Base-by-base conservation (phyloP, 2,113 vertebrate genomes). In the Calidris pygmaea region DNA sequence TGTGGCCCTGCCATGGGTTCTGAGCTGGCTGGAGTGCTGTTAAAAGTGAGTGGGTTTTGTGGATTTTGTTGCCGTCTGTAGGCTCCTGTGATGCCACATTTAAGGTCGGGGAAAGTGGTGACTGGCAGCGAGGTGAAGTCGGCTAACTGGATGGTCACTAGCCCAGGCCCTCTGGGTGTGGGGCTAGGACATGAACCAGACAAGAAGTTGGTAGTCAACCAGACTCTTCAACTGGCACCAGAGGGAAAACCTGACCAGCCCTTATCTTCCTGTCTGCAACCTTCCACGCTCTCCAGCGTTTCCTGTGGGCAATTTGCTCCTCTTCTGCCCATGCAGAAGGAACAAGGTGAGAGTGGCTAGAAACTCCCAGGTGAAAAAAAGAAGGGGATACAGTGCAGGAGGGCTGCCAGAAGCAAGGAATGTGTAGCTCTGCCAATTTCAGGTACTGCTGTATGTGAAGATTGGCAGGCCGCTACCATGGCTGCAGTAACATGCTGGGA, bases 31-130 rank as follows among this genome's bases (percentile, higher is more conserved):
- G 22, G 24, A 14, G 4, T 14, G 62, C 10, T 45, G 10, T 3
- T 71, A 10, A 12, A 21, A 16, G 26, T 3, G 19, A 56, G 70
- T 1, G 22, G 19, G 4, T 62, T 20, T 22, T 32, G 41, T 20
- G 72, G 35, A 14, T 29, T 63, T 27, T 71, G 5, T 56, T 19
- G 30, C 16, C 20, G 8, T 37, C 10, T 29, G 9, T 59, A 55
- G 8, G 9, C 10, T 30, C 2, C 20, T 22, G 5, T 14, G 16
- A 96, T 97, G 96, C 91, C 34, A 1, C 89, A 18, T 37, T 72
- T 96, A 90, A 91, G 94, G 59, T 94, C 94, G 13, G 74, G 92
- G 17, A 95, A 70, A 2, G 32, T 79, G 43, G 52, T 84, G 14
- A 11, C 47, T 14, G 47, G 4, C 30, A 21, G 30, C 2, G 14